phyloP scores from a whole-genome alignment of 1,140 invertebrate species.

The Drosophila busckii region DNA sequence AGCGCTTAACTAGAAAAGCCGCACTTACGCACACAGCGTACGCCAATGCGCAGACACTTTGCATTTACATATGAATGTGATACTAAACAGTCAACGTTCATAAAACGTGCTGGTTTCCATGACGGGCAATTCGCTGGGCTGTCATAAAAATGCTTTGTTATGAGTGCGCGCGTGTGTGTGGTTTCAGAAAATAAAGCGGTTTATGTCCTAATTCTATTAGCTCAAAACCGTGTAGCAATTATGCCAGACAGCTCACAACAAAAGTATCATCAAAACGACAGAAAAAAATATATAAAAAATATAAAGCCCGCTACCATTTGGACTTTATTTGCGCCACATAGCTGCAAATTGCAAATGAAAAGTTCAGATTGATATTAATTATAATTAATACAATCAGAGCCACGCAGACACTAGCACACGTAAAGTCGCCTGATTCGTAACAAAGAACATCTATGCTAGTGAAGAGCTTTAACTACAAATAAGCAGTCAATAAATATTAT shows the following conservation, averaged over 20 bases:
- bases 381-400: too few species aligned
- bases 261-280: neutral
- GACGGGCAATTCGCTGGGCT: conserved; percentile 50
- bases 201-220: conserved; percentile 74
- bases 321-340: conserved; percentile 19
- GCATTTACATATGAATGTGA: conserved; percentile 42
- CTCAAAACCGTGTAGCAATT: conserved; percentile 60
- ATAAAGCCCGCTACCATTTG: conserved; percentile 16
- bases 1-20: too few species aligned
- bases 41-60: neutral
- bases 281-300: conserved; percentile 9
- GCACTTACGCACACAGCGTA: neutral
- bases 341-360: too few species aligned
- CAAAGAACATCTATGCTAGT: too few species aligned
- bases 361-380: conserved; percentile 2
- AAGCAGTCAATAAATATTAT: too few species aligned
- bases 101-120: conserved; percentile 43
- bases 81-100: conserved; percentile 44
- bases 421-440: too few species aligned
- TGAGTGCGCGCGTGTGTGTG: conserved; percentile 12
- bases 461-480: too few species aligned
- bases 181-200: conserved; percentile 63
- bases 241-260: conserved; percentile 33
- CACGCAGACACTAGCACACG: too few species aligned
- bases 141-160: conserved; percentile 65